phyloP scores from a whole-genome alignment of 2,888 invertebrate species.

The Lydus trimaculatus region DNA sequence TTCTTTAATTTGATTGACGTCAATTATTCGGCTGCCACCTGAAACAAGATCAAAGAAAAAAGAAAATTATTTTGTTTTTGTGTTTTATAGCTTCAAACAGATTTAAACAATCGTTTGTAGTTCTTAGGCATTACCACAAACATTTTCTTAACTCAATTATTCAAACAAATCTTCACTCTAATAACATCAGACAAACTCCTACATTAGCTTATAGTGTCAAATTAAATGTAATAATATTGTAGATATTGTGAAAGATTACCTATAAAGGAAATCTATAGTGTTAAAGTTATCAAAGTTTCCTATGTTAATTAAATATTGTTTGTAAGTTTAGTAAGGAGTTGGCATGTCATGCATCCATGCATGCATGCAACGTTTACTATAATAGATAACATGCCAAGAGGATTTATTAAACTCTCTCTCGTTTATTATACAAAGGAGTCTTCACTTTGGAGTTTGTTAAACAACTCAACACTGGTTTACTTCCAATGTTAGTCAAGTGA shows the following conservation, averaged over 20 bases:
- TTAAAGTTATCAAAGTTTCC: slow-evolving; percentile 9
- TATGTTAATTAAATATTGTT: slow-evolving; percentile 14
- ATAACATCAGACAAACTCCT: background rate
- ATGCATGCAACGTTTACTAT: slow-evolving; percentile 13
- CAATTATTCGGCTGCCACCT: slow-evolving; percentile 82
- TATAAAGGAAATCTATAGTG: slow-evolving; percentile 5
- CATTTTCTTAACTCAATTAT: background rate
- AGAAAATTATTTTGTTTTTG: too few species aligned
- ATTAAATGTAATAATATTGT: background rate
- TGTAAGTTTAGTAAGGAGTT: slow-evolving; percentile 9
- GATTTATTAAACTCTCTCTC: slow-evolving; percentile 14
- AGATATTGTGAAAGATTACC: background rate
- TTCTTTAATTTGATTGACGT: slow-evolving; percentile 75
- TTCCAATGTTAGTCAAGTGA: slow-evolving; percentile 8
- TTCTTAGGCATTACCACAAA: background rate
- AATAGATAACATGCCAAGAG: slow-evolving; percentile 14
- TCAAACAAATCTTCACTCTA: background rate
- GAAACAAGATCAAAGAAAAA: slow-evolving; percentile 29
- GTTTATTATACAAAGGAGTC: background rate
- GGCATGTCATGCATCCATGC: slow-evolving; percentile 10
- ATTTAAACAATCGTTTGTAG: background rate
- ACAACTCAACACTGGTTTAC: slow-evolving; percentile 13
- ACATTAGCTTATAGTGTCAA: background rate
- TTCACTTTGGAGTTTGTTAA: slow-evolving; percentile 9
- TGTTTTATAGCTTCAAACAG: background rate